A percentile compares a stretch with the other conserved stretches of the same genome.
Evolutionary conservation across 2,113 vertebrate species (phyloP).

Genomic region (Saccopteryx leptura): DNA sequence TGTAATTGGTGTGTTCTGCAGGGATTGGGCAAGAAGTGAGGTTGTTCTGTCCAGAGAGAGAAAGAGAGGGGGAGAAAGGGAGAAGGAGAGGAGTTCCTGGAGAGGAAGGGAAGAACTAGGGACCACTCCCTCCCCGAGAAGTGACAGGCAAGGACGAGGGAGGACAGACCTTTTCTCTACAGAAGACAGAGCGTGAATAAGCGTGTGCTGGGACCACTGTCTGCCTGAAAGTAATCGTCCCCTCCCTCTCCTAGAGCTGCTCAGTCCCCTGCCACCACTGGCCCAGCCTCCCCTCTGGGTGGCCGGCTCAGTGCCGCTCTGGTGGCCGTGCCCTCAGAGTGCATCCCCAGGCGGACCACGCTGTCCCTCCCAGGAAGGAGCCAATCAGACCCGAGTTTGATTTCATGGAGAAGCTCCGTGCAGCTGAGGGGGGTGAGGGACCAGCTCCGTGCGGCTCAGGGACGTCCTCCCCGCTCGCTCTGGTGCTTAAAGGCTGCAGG

Average conservation of each 20-base stretch:
- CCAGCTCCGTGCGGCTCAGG: background rate
- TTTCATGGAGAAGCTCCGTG: background rate
- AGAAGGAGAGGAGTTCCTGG: too few species aligned
- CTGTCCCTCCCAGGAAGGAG: background rate
- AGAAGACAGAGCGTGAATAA: background rate
- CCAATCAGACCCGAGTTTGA: too few species aligned
- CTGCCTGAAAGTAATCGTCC: background rate
- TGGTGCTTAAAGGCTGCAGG: background rate
- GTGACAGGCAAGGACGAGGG: accelerated
- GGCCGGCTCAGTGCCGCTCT: accelerated
- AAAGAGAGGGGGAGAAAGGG: background rate
- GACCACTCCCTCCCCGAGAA: background rate
- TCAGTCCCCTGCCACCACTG: too few species aligned
- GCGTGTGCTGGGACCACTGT: background rate
- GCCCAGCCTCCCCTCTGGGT: accelerated
- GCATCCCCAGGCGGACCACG: accelerated
- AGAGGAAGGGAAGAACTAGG: background rate
- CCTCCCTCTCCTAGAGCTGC: background rate
- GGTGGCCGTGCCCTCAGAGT: accelerated
- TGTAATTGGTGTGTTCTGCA: background rate
- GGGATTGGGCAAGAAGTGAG: background rate
- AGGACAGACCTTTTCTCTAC: background rate
- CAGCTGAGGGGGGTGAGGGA: too few species aligned
- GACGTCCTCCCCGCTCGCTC: background rate
- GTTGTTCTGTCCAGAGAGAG: background rate